These are phyloP conservation scores for Coenobita brevimanus DNA, from an alignment of 1,140 invertebrate species.

Conservation along the genomic window DNA sequence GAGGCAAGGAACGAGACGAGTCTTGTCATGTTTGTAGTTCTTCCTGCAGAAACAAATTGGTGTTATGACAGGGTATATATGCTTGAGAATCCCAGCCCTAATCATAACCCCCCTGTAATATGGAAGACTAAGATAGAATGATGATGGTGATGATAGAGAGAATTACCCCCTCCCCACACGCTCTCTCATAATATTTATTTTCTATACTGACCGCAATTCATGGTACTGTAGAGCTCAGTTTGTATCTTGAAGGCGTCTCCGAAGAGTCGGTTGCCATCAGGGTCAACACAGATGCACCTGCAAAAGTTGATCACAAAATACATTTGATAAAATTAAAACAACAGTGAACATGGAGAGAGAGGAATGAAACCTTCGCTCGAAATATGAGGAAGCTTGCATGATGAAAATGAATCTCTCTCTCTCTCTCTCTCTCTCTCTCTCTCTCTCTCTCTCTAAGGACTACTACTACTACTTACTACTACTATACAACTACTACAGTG, in stretches of 20 bases:
- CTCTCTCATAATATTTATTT: too few relatives aligned
- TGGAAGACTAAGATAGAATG: too few relatives aligned
- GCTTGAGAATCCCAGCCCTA: too few relatives aligned
- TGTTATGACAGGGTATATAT: too few relatives aligned
- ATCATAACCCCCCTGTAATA: too few relatives aligned
- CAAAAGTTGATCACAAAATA: background rate
- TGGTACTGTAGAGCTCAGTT: constrained; percentile 43
- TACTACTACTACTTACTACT: too few relatives aligned
- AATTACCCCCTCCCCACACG: too few relatives aligned
- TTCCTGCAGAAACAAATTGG: too few relatives aligned
- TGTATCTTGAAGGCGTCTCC: constrained; percentile 45
- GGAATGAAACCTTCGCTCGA: background rate
- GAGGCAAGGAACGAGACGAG: too few relatives aligned
- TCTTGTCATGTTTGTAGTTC: too few relatives aligned
- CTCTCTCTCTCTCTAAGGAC: background rate
- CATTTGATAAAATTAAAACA: background rate
- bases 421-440: background rate
- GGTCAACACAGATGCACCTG: constrained; percentile 64
- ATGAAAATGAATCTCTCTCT: background rate
- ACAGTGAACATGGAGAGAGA: background rate
- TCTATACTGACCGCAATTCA: constrained; percentile 68
- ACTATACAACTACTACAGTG: too few relatives aligned
- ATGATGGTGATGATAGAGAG: too few relatives aligned
- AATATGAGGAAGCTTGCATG: background rate
- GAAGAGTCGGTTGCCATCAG: constrained; percentile 26